phyloP scores from a whole-genome alignment of 1,140 invertebrate species.

The Calephelis virginiensis region DNA sequence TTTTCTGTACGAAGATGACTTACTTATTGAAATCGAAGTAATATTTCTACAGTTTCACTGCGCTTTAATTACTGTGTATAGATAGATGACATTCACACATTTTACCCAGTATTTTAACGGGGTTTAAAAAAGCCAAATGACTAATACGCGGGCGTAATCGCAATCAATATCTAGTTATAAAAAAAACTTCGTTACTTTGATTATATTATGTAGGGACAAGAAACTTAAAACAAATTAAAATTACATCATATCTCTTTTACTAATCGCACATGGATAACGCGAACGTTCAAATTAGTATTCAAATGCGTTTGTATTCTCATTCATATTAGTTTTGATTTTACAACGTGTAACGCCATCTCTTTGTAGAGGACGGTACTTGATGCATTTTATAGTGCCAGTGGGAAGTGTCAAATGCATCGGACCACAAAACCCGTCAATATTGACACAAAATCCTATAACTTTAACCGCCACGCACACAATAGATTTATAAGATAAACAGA shows the following conservation, averaged over 20 bases:
- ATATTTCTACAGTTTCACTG: too few species aligned
- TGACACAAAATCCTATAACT: slow-evolving; percentile 74
- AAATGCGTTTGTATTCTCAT: slow-evolving; percentile 3
- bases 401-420: slow-evolving; percentile 70
- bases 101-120: too few species aligned
- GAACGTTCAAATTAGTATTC: slow-evolving; percentile 13
- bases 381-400: slow-evolving; percentile 42
- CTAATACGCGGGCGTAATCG: too few species aligned
- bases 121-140: too few species aligned
- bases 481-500: slow-evolving; percentile 77
- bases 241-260: background rate
- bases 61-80: too few species aligned
- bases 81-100: too few species aligned
- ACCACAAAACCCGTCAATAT: slow-evolving; percentile 69
- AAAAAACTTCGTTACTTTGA: slow-evolving; percentile 7
- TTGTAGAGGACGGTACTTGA: slow-evolving; percentile 18
- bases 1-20: too few species aligned
- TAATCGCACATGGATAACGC: background rate
- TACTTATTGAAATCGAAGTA: too few species aligned
- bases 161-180: background rate
- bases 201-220: slow-evolving; percentile 2
- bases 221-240: slow-evolving; percentile 7
- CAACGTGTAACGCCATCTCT: slow-evolving; percentile 45
- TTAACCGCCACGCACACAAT: slow-evolving; percentile 73
- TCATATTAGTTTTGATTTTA: slow-evolving; percentile 18